phyloP scores from a whole-genome alignment of 2,797 vertebrate genomes.

The Zenarchopterus dispar region DNA sequence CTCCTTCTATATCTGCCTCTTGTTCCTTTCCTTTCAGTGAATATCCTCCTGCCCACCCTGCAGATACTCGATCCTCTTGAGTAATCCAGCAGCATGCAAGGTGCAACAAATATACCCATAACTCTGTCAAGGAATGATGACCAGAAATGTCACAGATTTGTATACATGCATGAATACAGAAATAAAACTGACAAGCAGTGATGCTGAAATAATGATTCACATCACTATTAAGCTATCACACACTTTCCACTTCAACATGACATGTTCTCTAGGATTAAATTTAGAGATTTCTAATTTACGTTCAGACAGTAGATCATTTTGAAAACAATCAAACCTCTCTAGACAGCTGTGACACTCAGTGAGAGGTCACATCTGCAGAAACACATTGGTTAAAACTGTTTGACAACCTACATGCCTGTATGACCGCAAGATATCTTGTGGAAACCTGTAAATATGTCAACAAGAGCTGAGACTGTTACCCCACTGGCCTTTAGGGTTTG shows the following conservation, averaged over 20 bases:
- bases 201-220: constrained; percentile 9
- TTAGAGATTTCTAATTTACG: constrained; percentile 39
- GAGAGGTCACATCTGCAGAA: constrained; percentile 65
- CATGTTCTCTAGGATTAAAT: constrained; percentile 18
- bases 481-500: constrained; percentile 69
- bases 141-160: constrained; percentile 40
- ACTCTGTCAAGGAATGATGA: constrained; percentile 20
- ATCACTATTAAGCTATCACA: constrained; percentile 8
- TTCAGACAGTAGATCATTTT: constrained; percentile 35
- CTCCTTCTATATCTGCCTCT: constrained; percentile 47
- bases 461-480: constrained; percentile 50
- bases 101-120: constrained; percentile 8
- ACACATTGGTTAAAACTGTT: constrained; percentile 42
- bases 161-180: constrained; percentile 34
- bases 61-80: constrained; percentile 35
- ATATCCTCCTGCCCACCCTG: constrained; percentile 40
- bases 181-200: constrained; percentile 19
- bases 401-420: constrained; percentile 52
- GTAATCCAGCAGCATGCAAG: constrained; percentile 25
- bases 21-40: constrained; percentile 57
- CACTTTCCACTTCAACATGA: neutral
- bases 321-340: constrained; percentile 31
- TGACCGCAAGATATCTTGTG: constrained; percentile 44
- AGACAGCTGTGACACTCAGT: constrained; percentile 47
- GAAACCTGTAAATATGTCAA: constrained; percentile 71